phyloP scores from a whole-genome alignment of 2,888 invertebrate genomes.

The Dexiosoma caninum region DNA sequence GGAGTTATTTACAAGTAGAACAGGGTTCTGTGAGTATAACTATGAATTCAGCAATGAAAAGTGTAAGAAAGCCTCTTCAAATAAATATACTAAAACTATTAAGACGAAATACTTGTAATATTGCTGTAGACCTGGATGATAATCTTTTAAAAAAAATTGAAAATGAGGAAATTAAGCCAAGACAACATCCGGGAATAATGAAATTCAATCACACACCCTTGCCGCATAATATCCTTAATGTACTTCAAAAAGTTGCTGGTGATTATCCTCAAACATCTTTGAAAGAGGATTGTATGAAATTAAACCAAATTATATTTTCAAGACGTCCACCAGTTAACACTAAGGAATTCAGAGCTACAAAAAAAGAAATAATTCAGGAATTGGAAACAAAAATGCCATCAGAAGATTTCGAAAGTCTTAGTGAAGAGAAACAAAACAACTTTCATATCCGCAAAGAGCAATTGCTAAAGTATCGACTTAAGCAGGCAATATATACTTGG shows the following conservation, averaged over 20 bases:
- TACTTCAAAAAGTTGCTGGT: slow-evolving; percentile 80
- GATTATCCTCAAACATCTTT: slow-evolving; percentile 81
- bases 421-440: slow-evolving; percentile 75
- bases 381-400: slow-evolving; percentile 70
- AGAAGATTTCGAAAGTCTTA: slow-evolving; percentile 63
- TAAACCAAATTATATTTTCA: slow-evolving; percentile 81
- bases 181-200: slow-evolving; percentile 85
- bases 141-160: slow-evolving; percentile 69
- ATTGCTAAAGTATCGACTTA: slow-evolving; percentile 80
- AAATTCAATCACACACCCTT: slow-evolving; percentile 79
- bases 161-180: slow-evolving; percentile 79
- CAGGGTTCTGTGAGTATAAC: too few relatives aligned
- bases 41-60: slow-evolving; percentile 50
- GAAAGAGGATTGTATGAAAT: slow-evolving; percentile 79
- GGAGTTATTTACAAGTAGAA: too few relatives aligned
- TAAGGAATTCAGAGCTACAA: slow-evolving; percentile 68
- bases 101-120: slow-evolving; percentile 70
- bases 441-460: slow-evolving; percentile 79
- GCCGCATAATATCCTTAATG: slow-evolving; percentile 81
- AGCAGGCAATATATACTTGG: slow-evolving; percentile 85
- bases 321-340: slow-evolving; percentile 84
- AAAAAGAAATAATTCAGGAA: slow-evolving; percentile 70
- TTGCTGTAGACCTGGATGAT: slow-evolving; percentile 70
- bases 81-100: neutral
- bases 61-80: neutral